Evolutionary conservation across 2,113 vertebrate genomes (phyloP).

Genomic region (Myotis yumanensis): DNA sequence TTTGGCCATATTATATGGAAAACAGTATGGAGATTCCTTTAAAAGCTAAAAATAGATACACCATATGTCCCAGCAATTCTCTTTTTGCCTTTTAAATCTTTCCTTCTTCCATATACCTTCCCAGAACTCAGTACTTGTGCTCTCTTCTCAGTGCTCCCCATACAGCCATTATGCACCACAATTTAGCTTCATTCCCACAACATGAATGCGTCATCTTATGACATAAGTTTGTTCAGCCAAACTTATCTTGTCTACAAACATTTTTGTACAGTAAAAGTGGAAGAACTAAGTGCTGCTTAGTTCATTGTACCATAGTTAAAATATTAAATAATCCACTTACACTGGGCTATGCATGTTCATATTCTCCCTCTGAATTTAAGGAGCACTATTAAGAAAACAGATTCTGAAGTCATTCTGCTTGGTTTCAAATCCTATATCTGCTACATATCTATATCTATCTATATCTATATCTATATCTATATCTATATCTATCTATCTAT

Average conservation of each 20-base stretch:
- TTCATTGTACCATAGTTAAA: not conserved
- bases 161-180: accelerated
- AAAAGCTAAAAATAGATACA: not conserved
- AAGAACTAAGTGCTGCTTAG: not conserved
- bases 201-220: not conserved
- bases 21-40: too few relatives aligned
- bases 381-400: not conserved
- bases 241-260: not conserved
- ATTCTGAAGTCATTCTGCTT: not conserved
- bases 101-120: accelerated
- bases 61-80: not conserved
- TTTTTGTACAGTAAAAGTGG: not conserved
- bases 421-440: not conserved
- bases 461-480: too few relatives aligned
- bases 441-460: not conserved
- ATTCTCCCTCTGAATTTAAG: not conserved
- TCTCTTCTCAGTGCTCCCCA: not conserved
- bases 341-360: not conserved
- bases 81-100: not conserved
- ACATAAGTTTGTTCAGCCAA: not conserved
- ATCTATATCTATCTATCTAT: too few relatives aligned
- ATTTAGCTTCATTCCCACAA: not conserved
- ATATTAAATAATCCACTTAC: not conserved
- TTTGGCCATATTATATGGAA: not conserved
- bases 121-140: not conserved